These are phyloP conservation scores for Drosophila fungiperda DNA, from an alignment of 2,888 invertebrate genomes.

Conservation along the genomic window DNA sequence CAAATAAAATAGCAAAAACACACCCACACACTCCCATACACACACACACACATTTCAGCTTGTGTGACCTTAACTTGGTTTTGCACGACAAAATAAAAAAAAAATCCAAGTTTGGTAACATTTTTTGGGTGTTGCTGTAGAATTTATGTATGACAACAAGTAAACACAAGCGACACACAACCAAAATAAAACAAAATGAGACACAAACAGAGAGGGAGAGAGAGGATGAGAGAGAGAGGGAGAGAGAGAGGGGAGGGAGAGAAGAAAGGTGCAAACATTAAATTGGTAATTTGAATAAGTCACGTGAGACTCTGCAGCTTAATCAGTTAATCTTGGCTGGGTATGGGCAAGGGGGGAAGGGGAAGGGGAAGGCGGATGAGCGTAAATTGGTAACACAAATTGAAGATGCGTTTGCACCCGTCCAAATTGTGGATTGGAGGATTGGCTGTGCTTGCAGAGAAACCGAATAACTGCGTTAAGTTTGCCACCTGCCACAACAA, in stretches of 20 bases:
- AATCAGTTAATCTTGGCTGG: constrained; percentile 40
- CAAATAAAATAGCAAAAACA: neutral
- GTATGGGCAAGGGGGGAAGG: neutral
- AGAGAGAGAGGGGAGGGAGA: neutral
- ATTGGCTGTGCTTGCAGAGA: neutral
- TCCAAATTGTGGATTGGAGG: constrained; percentile 13
- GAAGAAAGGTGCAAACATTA: constrained; percentile 68
- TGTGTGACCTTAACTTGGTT: constrained; percentile 51
- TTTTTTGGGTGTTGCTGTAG: constrained; percentile 45
- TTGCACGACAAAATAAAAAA: constrained; percentile 6
- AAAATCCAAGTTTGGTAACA: constrained; percentile 22
- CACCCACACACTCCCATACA: neutral
- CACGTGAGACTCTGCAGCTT: constrained; percentile 67
- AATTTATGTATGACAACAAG: constrained; percentile 48
- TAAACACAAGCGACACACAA: constrained; percentile 1
- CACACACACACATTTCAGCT: constrained; percentile 9
- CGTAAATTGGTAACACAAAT: constrained; percentile 22
- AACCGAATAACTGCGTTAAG: too few relatives aligned
- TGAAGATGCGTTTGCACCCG: constrained; percentile 31
- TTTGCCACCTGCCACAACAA: too few relatives aligned
- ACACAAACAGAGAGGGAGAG: neutral
- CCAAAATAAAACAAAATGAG: neutral
- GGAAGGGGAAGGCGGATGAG: neutral
- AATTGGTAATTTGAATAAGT: constrained; percentile 80
- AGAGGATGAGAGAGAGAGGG: neutral